Evolutionary conservation across 2,113 vertebrate species (phyloP), one percentile per base, ranked within the genome.

Genomic region (Misgurnus anguillicaudatus): DNA sequence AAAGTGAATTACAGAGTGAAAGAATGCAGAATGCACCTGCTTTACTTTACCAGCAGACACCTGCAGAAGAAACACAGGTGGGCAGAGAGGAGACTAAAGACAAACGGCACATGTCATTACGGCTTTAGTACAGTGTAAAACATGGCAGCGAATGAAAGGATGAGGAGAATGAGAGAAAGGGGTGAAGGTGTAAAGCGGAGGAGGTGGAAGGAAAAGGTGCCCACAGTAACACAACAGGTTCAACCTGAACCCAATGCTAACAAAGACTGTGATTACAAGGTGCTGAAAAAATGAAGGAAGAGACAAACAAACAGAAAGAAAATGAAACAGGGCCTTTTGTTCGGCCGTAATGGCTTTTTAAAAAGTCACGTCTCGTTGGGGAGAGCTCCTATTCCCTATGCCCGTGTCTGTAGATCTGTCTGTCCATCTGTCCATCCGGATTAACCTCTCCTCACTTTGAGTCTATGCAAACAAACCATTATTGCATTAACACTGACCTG

Each of bases 261-360:
- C 91, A 90, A 89, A 89, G 87, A 84, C 71, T 3, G 38, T 90
- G 90, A 92, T 93, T 93, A 90, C 89, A 85, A 88, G 89, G 86
- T 85, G 89, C 89, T 92, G 91, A 92, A 92, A 90, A 92, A 89
- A 91, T 89, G 90, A 90, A 89, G 89, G 85, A 88, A 87, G 87
- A 84, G 85, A 88, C 78, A 87, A 89, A 89, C 87, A 53, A 77
- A 57, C 75, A 69, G 65, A 64, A 75, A 84, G 84, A 67, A 85
- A 88, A 87, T 87, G 80, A 89, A 91, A 93, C 87, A 90, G 64
- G 9, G 80, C 72, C 85, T 85, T 91, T 89, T 91, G 88, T 91
- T 89, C 38, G 8, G 0, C 8, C 6, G 17, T n/a, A 31, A 19
- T 53, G 60, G 73, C 60, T 39, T 75, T 63, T 48, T 17, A 42